A percentile compares a stretch with the other conserved stretches of the same genome.
These are phyloP conservation scores for Cyclina sinensis DNA, from an alignment of 1,140 invertebrate genomes.

Conservation along the genomic window DNA sequence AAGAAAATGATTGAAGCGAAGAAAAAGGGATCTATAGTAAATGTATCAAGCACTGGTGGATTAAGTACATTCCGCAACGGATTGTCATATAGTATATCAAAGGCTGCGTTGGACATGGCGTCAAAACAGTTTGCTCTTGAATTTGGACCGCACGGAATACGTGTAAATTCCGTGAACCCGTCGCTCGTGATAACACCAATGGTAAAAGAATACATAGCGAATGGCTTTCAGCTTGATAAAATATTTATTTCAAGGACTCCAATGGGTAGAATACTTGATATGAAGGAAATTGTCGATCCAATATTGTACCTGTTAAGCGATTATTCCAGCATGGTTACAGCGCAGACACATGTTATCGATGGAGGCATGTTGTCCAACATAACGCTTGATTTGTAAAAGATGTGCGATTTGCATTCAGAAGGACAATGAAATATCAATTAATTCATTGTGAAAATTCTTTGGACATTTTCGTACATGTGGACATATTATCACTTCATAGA, in stretches of 20 bases:
- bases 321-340: conserved; percentile 93
- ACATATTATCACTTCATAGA: too few relatives aligned
- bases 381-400: conserved; percentile 18
- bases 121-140: conserved; percentile 93
- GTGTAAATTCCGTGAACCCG: conserved; percentile 95
- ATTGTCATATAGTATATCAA: conserved; percentile 90
- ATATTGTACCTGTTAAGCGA: conserved; percentile 94
- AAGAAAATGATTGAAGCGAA: conserved; percentile 90
- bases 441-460: too few relatives aligned
- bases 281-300: conserved; percentile 91
- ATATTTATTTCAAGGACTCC: conserved; percentile 86
- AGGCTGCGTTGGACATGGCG: conserved; percentile 89
- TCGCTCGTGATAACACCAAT: conserved; percentile 91
- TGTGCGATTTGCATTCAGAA: too few relatives aligned
- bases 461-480: too few relatives aligned
- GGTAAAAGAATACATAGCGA: not conserved
- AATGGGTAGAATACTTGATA: conserved; percentile 90
- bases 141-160: conserved; percentile 93
- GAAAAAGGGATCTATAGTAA: conserved; percentile 92
- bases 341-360: conserved; percentile 92
- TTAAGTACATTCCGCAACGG: conserved; percentile 92
- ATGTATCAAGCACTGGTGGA: conserved; percentile 92
- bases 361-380: conserved; percentile 94
- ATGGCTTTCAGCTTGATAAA: not conserved
- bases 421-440: too few relatives aligned